Evolutionary conservation across 1,140 invertebrate species (phyloP).

Genomic region (Diachasma alloeum): DNA sequence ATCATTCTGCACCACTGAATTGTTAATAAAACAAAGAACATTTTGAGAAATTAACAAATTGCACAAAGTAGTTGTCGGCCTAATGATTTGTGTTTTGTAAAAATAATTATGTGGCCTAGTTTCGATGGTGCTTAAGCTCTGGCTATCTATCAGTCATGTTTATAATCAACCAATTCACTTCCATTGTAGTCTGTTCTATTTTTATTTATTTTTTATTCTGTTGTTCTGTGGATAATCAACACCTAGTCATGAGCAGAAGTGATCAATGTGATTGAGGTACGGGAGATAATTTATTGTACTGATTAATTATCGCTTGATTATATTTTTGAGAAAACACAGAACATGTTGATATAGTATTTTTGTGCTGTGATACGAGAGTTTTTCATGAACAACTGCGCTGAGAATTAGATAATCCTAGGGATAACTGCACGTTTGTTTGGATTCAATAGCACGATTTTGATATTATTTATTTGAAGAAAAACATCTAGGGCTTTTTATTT

Average conservation of each 20-base stretch:
- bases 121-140: not conserved
- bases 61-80: not conserved
- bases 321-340: not conserved
- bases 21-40: not conserved
- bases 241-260: not conserved
- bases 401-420: not conserved
- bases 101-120: not conserved
- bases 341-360: not conserved
- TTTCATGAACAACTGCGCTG: not conserved
- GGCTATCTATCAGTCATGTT: not conserved
- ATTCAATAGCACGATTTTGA: too few species aligned
- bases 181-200: not conserved
- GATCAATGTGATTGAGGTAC: not conserved
- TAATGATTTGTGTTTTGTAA: not conserved
- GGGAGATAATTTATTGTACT: not conserved
- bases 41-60: not conserved
- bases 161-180: not conserved
- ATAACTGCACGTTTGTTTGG: not conserved
- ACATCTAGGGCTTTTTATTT: too few species aligned
- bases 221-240: not conserved
- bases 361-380: not conserved
- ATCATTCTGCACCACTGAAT: too few species aligned
- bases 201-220: not conserved
- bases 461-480: too few species aligned
- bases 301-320: not conserved